Evolutionary conservation across 2,888 invertebrate genomes (phyloP).

Genomic region (Augochlorella aurata): DNA sequence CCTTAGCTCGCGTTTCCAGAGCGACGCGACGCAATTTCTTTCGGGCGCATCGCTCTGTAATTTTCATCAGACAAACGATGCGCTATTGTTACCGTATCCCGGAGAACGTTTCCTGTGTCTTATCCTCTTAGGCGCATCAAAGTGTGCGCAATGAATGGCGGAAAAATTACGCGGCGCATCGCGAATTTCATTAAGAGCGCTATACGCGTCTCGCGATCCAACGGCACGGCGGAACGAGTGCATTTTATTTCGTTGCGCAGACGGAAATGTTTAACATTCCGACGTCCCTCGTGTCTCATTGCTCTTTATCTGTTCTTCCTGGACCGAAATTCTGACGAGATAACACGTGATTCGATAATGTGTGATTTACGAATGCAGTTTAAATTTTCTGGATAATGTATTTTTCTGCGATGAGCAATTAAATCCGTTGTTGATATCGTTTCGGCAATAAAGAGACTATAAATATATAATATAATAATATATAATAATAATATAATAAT

Average conservation of each 20-base stretch:
- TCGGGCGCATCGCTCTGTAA: conserved; percentile 49
- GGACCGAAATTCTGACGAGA: neutral
- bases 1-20: conserved; percentile 26
- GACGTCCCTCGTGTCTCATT: neutral
- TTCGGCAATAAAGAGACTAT: no score
- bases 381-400: neutral
- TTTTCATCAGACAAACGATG: conserved; percentile 54
- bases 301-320: neutral
- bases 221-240: conserved; percentile 15
- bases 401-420: neutral
- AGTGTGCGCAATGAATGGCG: conserved; percentile 43
- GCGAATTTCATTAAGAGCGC: conserved; percentile 42
- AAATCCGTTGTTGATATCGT: no score
- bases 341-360: neutral
- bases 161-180: conserved; percentile 42
- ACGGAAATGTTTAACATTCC: neutral
- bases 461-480: no score
- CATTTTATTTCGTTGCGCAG: neutral
- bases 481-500: no score
- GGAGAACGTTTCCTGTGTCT: conserved; percentile 42
- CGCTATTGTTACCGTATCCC: conserved; percentile 41
- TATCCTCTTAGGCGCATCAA: conserved; percentile 47
- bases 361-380: neutral
- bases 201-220: neutral
- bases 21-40: conserved; percentile 46